Evolutionary conservation across 2,797 vertebrate genomes (phyloP), one percentile per base, ranked within the genome.

Genomic region (Myiotriccus ornatus): DNA sequence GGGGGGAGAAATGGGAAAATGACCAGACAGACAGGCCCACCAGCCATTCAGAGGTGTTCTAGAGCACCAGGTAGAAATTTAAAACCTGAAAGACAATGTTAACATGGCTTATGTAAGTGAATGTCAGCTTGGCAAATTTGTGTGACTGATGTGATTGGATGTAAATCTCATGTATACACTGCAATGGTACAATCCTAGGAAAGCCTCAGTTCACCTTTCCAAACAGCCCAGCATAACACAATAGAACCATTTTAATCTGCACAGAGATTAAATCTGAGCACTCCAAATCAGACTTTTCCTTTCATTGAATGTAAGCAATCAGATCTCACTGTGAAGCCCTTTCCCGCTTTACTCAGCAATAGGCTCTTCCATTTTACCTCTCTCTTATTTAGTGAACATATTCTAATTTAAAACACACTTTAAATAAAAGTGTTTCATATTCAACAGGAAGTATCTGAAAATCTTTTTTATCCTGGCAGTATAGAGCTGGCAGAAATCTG

Each of bases 241-340:
- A 98, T 98, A 96, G 95, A 90, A 89, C 93, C 95, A 94, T 98
- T 98, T 97, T 97, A 97, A 98, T 97, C 97, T 94, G 81, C 73
- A 63, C 70, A 27, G 65, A 98, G 98, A 98, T 98, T 98, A 97
- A 97, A 98, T 98, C 98, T 98, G 97, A 98, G 95, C 68, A 90
- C 95, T 96, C 95, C 90, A 97, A 97, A 94, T 98, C 97, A 98
- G 97, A 98, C 97, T 98, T 98, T 98, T 98, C 98, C 98, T 98
- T 98, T 98, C 97, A 98, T 97, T 98, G 97, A 98, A 95, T 95
- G 96, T 96, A 98, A 98, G 98, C 98, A 98, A 98, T 98, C 95
- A 97, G 98, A 98, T 97, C 97, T 98, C 96, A 96, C 96, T 94
- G 90, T 95, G 97, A 98, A 98, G 94, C 92, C 97, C 95, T 98